Evolutionary conservation across 2,797 vertebrate species (phyloP).

Genomic region (Thunnus albacares): DNA sequence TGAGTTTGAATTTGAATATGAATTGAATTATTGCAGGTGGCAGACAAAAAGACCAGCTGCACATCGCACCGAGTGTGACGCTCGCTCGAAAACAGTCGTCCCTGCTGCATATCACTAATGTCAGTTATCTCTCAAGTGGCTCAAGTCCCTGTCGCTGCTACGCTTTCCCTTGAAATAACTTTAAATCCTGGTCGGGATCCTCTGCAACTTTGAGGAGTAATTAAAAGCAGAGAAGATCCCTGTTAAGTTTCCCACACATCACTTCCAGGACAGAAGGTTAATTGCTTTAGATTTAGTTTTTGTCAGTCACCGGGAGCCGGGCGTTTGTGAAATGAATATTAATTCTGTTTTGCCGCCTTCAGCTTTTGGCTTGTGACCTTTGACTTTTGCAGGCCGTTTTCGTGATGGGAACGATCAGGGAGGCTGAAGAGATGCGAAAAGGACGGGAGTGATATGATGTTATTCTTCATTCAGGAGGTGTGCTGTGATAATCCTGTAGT

Average conservation of each 20-base stretch:
- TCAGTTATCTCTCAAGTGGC: constrained; percentile 35
- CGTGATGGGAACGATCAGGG: constrained; percentile 12
- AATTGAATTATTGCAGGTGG: constrained; percentile 28
- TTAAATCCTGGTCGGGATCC: constrained; percentile 62
- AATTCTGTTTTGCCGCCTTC: constrained; percentile 63
- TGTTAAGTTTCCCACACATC: constrained; percentile 63
- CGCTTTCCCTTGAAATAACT: constrained; percentile 67
- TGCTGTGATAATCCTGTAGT: not conserved
- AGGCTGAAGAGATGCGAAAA: constrained; percentile 15
- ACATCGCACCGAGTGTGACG: not conserved
- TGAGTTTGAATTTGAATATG: constrained; percentile 26
- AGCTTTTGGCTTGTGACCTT: constrained; percentile 53
- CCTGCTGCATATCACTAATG: constrained; percentile 26
- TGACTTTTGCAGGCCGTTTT: constrained; percentile 32
- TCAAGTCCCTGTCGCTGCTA: constrained; percentile 12
- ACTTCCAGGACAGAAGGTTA: constrained; percentile 75
- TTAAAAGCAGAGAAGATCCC: constrained; percentile 71
- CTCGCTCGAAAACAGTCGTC: not conserved
- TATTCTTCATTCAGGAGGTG: constrained; percentile 14
- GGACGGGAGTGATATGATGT: not conserved
- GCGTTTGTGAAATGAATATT: constrained; percentile 70
- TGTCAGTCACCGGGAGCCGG: constrained; percentile 34
- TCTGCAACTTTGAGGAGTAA: constrained; percentile 63
- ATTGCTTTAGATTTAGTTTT: constrained; percentile 70
- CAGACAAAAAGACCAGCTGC: constrained; percentile 18